Evolutionary conservation across 1,140 invertebrate genomes (phyloP).

Genomic region (Hylaeus anthracinus): DNA sequence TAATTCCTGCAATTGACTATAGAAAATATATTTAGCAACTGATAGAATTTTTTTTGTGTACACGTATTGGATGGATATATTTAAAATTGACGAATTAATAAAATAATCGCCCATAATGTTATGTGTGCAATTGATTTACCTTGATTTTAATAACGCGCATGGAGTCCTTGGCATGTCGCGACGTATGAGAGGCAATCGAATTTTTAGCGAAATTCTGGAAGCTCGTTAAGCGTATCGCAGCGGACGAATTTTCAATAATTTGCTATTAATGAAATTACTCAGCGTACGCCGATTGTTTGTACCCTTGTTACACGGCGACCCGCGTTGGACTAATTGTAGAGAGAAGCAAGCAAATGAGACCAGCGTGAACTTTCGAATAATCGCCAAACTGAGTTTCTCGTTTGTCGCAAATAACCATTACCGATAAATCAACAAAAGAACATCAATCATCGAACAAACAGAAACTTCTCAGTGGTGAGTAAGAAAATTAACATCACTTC

Average conservation of each 20-base stretch:
- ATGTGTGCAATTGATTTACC: background rate
- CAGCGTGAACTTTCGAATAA: constrained; percentile 31
- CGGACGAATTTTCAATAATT: constrained; percentile 59
- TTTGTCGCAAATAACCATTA: constrained; percentile 26
- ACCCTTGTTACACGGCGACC: constrained; percentile 31
- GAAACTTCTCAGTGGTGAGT: too few species aligned
- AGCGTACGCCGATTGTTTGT: constrained; percentile 41
- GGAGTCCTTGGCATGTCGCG: background rate
- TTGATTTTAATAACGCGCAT: background rate
- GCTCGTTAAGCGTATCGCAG: constrained; percentile 53
- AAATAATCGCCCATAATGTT: too few species aligned
- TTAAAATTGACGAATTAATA: background rate
- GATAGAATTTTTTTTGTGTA: background rate
- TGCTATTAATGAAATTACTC: constrained; percentile 60
- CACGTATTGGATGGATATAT: too few species aligned
- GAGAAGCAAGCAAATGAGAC: constrained; percentile 34
- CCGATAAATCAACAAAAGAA: background rate
- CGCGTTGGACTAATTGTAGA: constrained; percentile 28
- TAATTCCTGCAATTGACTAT: background rate
- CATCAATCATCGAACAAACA: background rate
- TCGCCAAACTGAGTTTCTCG: background rate
- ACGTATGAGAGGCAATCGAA: background rate
- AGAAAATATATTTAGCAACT: background rate
- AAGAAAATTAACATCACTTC: background rate
- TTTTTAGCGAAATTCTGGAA: constrained; percentile 23